Base-by-base conservation (phyloP, 2,888 invertebrate species). In the Nematopogon swammerdamellus region DNA sequence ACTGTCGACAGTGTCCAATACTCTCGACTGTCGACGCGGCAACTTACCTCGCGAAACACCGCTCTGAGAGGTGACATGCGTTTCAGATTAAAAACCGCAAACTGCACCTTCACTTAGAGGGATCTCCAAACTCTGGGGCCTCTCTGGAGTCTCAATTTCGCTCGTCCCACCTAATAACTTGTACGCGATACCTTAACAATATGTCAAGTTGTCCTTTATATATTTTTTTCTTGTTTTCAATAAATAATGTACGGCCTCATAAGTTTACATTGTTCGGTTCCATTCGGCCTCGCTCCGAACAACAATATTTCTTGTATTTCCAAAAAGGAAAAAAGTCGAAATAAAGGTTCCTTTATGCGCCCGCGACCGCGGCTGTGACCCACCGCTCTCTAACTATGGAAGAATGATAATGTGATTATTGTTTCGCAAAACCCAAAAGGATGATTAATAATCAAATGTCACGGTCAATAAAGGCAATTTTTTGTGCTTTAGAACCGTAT, bases 341-440 rank as follows among this genome's bases (percentile, higher is more conserved):
- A 71, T 68, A 70, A 68, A 63, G 64, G 62, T 74, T 75, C 75
- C 75, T 76, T 75, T 76, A 75, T 75, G 76, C 68, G 68, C n/a
- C n/a, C n/a, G n/a, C n/a, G 73, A 72, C 70, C 59, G 67, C 65
- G 61, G 68, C 67, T 73, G 70, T n/a, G n/a, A n/a, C n/a, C n/a
- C n/a, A n/a, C n/a, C n/a, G n/a, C n/a, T 77, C 75, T 72, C 72
- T 74, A 76, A 74, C 74, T 75, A 74, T 73, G 71, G 68, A 68
- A 72, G 69, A 74, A 76, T 75, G 71, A 77, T 79, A 75, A 76
- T 75, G 68, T 76, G 73, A 76, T 76, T 77, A 79, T 76, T 79
- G 76, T 79, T 77, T 79, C 76, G 77, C 74, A 69, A 71, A 69
- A 60, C 65, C 65, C 60, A 55, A 58, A 18, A n/a, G n/a, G 58